These are phyloP conservation scores for Montipora sp. DNA, from an alignment of 64 coral and sea anemone species.

Conservation along the genomic window DNA sequence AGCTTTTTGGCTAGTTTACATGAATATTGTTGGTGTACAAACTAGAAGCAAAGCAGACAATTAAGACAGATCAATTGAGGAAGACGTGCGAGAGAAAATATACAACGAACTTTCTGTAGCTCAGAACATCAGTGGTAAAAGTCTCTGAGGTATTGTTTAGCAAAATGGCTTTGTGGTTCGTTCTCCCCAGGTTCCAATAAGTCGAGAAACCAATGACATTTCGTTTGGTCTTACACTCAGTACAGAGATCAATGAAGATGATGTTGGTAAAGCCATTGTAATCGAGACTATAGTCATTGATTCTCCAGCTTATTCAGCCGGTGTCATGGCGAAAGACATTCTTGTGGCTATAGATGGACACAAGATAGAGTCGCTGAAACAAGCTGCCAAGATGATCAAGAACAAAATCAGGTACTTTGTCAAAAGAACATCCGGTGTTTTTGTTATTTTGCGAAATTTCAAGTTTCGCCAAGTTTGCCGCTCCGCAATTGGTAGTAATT, in stretches of 20 bases:
- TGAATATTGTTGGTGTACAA: no score
- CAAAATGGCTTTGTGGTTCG: neutral
- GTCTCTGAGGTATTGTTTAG: neutral
- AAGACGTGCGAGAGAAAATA: no score
- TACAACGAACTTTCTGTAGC: no score
- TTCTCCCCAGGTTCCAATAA: conserved; percentile 82
- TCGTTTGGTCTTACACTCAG: conserved; percentile 94
- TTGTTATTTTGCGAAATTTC: no score
- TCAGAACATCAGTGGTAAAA: neutral
- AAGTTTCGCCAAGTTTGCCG: no score
- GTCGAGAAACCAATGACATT: conserved; percentile 69
- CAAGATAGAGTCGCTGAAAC: conserved; percentile 90
- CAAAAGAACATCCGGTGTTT: neutral
- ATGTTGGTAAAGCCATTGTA: conserved; percentile 82
- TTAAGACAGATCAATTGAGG: no score
- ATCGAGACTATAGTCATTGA: conserved; percentile 75
- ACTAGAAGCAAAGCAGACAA: no score
- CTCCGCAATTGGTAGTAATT: no score
- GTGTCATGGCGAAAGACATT: conserved; percentile 83
- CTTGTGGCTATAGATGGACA: conserved; percentile 85
- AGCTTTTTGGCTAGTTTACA: no score
- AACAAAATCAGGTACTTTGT: conserved; percentile 77
- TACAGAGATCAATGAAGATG: conserved; percentile 79
- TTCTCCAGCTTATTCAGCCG: conserved; percentile 76
- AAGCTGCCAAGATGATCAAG: conserved; percentile 93